phyloP scores from a whole-genome alignment of 2,797 vertebrate species.

The Ctenochaetus hawaiiensis region DNA sequence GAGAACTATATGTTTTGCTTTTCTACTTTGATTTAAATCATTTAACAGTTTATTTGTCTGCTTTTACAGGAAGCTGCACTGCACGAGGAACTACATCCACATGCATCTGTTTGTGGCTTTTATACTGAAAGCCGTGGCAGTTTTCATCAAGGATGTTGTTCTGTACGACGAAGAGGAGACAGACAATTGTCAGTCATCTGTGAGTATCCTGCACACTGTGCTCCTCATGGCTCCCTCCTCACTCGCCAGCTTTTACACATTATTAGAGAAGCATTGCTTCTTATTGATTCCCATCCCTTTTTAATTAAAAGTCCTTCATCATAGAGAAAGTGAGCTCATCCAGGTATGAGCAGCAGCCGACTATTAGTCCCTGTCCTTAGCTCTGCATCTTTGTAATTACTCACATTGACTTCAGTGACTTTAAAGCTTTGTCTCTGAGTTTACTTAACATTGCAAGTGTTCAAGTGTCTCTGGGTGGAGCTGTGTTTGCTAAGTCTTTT shows the following conservation, averaged over 20 bases:
- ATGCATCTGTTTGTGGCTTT: slow-evolving; percentile 96
- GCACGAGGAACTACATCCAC: slow-evolving; percentile 97
- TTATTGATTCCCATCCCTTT: slow-evolving; percentile 16
- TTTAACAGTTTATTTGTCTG: slow-evolving; percentile 1
- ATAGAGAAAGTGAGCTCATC: slow-evolving; percentile 8
- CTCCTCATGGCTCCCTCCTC: background rate
- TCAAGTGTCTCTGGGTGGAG: slow-evolving; percentile 71
- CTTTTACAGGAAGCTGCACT: slow-evolving; percentile 93
- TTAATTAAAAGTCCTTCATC: slow-evolving; percentile 2
- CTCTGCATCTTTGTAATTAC: slow-evolving; percentile 12
- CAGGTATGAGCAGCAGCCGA: background rate
- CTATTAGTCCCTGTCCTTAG: slow-evolving; percentile 2
- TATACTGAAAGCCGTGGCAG: slow-evolving; percentile 92
- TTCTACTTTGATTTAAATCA: background rate
- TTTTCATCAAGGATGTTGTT: slow-evolving; percentile 94
- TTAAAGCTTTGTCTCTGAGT: slow-evolving; percentile 56
- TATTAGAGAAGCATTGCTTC: background rate
- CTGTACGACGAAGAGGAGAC: slow-evolving; percentile 87
- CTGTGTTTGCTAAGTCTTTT: slow-evolving; percentile 78
- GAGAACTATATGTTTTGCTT: background rate
- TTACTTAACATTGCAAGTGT: slow-evolving; percentile 50
- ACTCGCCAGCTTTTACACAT: background rate
- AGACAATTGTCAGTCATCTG: slow-evolving; percentile 87
- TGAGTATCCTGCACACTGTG: slow-evolving; percentile 79
- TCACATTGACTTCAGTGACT: slow-evolving; percentile 33